phyloP scores from a whole-genome alignment of 2,888 invertebrate genomes.

The Cancer borealis region DNA sequence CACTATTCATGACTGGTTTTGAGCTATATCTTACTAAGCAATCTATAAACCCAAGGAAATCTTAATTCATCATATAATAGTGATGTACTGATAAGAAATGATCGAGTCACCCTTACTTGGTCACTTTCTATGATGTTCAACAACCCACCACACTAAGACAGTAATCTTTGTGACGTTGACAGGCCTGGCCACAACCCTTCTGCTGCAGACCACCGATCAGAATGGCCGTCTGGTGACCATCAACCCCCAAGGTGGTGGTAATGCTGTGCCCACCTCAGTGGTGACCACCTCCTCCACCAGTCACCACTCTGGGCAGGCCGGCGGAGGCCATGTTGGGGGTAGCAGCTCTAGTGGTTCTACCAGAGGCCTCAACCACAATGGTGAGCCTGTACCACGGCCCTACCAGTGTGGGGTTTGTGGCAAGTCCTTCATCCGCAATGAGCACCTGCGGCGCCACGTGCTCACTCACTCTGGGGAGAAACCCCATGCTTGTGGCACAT shows the following conservation, averaged over 20 bases:
- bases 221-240: constrained; percentile 75
- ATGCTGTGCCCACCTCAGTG: constrained; percentile 69
- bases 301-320: constrained; percentile 39
- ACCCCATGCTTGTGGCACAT: constrained; percentile 71
- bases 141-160: background rate
- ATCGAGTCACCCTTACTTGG: constrained; percentile 9
- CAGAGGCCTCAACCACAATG: constrained; percentile 69
- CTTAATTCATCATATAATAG: background rate
- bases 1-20: background rate
- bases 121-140: background rate
- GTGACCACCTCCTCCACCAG: constrained; percentile 68
- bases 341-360: constrained; percentile 62
- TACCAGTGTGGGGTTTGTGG: constrained; percentile 81
- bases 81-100: background rate
- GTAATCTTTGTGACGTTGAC: constrained; percentile 59
- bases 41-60: background rate
- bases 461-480: constrained; percentile 77
- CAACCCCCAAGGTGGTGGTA: constrained; percentile 64
- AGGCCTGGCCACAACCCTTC: constrained; percentile 75
- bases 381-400: constrained; percentile 77
- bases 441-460: constrained; percentile 89
- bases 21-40: background rate
- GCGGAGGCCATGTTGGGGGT: constrained; percentile 44
- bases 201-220: constrained; percentile 76
- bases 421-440: constrained; percentile 84